Evolutionary conservation across 2,797 vertebrate species (phyloP).

Genomic region (Scarus forsteni): DNA sequence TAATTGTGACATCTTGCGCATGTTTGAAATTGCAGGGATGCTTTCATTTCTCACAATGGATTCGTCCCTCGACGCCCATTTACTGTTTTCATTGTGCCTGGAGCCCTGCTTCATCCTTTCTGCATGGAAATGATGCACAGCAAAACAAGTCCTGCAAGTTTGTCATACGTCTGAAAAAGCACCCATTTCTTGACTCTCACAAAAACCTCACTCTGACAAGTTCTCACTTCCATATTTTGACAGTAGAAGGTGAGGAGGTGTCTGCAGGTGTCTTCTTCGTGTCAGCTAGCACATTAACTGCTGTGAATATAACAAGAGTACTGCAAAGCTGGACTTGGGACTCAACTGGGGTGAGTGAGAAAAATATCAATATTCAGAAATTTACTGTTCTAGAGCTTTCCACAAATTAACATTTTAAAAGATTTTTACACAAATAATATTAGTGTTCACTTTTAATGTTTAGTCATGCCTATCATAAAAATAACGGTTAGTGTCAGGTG

Average conservation of each 20-base stretch:
- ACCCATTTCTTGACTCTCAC: constrained; percentile 18
- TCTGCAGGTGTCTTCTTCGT: background rate
- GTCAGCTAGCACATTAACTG: background rate
- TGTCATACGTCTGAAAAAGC: constrained; percentile 16
- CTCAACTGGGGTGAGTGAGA: constrained; percentile 43
- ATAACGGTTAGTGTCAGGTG: too few species aligned
- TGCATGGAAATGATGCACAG: background rate
- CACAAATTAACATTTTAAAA: background rate
- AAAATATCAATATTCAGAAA: background rate
- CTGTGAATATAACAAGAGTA: constrained; percentile 4
- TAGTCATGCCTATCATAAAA: too few species aligned
- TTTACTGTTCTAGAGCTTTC: background rate
- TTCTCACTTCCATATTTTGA: constrained; percentile 19
- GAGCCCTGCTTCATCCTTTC: background rate
- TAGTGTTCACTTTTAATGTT: too few species aligned
- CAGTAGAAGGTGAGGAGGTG: constrained; percentile 3
- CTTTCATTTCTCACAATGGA: constrained; percentile 1
- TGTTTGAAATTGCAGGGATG: constrained; percentile 23
- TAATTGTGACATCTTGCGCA: background rate
- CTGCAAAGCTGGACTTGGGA: constrained; percentile 19
- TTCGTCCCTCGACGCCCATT: background rate
- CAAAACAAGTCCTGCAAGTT: constrained; percentile 59
- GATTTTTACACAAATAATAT: background rate
- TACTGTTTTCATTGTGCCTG: background rate
- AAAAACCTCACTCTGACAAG: constrained; percentile 17